A percentile compares a stretch with the other conserved stretches of the same genome.
Evolutionary conservation across 2,797 vertebrate genomes (phyloP).

Genomic region (Apogon hyalosoma): DNA sequence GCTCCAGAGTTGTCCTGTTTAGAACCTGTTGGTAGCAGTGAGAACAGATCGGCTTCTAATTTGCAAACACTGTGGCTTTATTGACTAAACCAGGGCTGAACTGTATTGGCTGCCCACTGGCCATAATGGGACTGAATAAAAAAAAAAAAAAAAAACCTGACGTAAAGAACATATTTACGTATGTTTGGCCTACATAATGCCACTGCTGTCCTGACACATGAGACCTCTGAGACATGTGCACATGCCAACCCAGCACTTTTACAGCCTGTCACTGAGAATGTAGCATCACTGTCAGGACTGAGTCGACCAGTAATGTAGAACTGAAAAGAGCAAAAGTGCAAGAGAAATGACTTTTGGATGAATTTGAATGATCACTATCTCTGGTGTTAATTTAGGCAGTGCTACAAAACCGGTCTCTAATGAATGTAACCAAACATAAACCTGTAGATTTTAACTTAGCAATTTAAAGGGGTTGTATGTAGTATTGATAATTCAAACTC

Average conservation of each 20-base stretch:
- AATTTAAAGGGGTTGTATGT: too few species aligned
- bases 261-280: neutral
- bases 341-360: too few species aligned
- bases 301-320: too few species aligned
- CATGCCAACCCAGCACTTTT: constrained; percentile 1
- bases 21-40: neutral
- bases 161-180: neutral
- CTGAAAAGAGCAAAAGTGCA: neutral
- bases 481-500: too few species aligned
- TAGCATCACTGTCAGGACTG: neutral
- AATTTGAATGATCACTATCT: too few species aligned
- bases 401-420: too few species aligned
- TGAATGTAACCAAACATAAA: too few species aligned
- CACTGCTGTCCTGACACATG: constrained; percentile 5
- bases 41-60: constrained; percentile 12
- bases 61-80: constrained; percentile 17
- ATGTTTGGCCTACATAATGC: neutral
- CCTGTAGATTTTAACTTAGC: too few species aligned
- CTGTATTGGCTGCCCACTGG: neutral
- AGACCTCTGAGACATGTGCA: neutral
- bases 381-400: too few species aligned
- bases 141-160: neutral
- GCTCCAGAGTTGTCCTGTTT: neutral
- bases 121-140: neutral
- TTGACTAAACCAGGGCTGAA: constrained; percentile 28